Evolutionary conservation across 2,113 vertebrate species (phyloP), one percentile per base, ranked within the genome.

Genomic region (Pelvicachromis taeniatus): DNA sequence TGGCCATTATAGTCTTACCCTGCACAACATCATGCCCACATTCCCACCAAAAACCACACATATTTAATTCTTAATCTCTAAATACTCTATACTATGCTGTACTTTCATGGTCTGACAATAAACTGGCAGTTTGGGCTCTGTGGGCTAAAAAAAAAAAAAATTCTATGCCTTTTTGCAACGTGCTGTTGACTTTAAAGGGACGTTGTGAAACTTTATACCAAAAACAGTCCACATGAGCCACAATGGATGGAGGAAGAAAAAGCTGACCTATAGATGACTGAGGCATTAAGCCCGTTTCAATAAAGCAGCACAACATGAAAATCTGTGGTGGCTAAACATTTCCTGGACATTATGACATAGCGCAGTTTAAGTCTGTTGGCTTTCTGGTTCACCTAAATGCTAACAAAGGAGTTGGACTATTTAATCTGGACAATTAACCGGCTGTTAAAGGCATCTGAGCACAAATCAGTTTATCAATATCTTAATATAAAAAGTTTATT

Each of bases 111-210:
- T 52, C 26, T 40, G 17, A 63, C 38, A 21, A 65, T 29, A 33
- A 58, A 79, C 29, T 13, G 21, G 6, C n/a, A 73, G 5, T 55
- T 31, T 77, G 82, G 55, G 55, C 29, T 83, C 14, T 16, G 14
- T 12, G 13, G n/a, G 35, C 13, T 14, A 45, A 48, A 17, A 31
- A 26, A 17, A 31, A 26, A 70, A 54, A 53, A 7, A 19, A n/a
- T 55, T 65, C 14, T 40, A 8, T 52, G 40, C 52, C 3, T 19
- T 59, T 26, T 40, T 55, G 21, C 58, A 33, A 50, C 19, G 5
- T 19, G 53, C 17, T 40, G 40, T 73, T 84, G 86, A 88, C 86
- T 86, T 84, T 68, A 82, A 56, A 52, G 63, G 40, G 88, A 79
- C 55, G 88, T 61, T 68, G 26, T 38, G 81, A 77, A 84, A 79